phyloP scores from a whole-genome alignment of 2,888 invertebrate genomes.

The Hyposoter didymator region DNA sequence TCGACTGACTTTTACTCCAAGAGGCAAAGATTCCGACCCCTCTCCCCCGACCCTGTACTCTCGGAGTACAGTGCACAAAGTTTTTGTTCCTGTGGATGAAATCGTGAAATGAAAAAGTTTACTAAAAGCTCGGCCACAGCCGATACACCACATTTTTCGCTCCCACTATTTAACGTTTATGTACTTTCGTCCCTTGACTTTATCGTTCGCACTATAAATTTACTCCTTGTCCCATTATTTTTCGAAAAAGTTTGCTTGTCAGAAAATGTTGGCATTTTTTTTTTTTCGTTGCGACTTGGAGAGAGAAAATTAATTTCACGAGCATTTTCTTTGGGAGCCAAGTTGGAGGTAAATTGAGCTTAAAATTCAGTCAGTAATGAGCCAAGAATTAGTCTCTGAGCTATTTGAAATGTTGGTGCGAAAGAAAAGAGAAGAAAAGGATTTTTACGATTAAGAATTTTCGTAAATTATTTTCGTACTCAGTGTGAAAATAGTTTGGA shows the following conservation, averaged over 20 bases:
- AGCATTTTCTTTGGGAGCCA: background rate
- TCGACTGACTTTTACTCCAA: constrained; percentile 46
- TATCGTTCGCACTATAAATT: background rate
- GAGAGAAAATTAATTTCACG: background rate
- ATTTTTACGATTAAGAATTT: background rate
- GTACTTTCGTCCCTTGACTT: background rate
- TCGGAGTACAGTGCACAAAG: constrained; percentile 38
- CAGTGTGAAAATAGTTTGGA: background rate
- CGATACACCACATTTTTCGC: background rate
- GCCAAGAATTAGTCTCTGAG: background rate
- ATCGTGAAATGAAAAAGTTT: constrained; percentile 42
- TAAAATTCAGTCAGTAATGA: background rate
- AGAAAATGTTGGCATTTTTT: background rate
- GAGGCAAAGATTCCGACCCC: constrained; percentile 3
- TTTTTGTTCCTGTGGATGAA: constrained; percentile 26
- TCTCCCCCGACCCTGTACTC: background rate
- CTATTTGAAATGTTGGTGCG: background rate
- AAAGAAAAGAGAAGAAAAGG: background rate
- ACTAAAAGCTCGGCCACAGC: constrained; percentile 18
- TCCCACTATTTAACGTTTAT: background rate
- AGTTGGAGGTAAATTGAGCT: background rate
- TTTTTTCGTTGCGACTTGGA: background rate
- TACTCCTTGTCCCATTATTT: background rate
- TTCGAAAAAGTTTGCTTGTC: background rate
- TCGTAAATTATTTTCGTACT: background rate